Evolutionary conservation across 2,888 invertebrate genomes (phyloP).

Genomic region (Brachyopa scutellaris): DNA sequence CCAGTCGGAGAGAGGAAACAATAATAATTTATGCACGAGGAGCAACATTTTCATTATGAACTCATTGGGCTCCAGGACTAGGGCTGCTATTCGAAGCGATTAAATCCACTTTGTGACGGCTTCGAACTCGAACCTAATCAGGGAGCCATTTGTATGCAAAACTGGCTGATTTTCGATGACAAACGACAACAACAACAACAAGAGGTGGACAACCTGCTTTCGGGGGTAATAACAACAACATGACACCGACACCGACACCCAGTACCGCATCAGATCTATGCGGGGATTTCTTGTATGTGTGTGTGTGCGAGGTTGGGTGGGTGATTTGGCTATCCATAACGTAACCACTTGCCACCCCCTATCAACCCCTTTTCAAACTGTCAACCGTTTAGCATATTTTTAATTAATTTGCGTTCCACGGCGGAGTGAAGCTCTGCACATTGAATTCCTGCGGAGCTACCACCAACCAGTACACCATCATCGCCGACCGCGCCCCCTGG

Average conservation of each 20-base stretch:
- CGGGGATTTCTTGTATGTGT: too few relatives aligned
- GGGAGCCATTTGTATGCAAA: constrained; percentile 62
- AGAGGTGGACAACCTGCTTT: constrained; percentile 45
- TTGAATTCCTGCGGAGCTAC: constrained; percentile 48
- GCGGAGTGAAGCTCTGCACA: constrained; percentile 16
- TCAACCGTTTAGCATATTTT: constrained; percentile 72
- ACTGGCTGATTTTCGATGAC: constrained; percentile 61
- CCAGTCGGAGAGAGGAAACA: constrained; percentile 55
- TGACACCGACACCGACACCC: constrained; percentile 21
- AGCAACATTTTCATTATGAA: constrained; percentile 61
- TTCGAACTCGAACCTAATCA: constrained; percentile 44
- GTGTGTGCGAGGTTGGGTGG: too few relatives aligned
- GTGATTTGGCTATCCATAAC: too few relatives aligned
- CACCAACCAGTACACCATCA: constrained; percentile 34
- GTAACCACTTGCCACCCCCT: neutral
- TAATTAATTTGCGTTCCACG: constrained; percentile 67
- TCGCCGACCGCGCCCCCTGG: constrained; percentile 9
- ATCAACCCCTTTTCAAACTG: constrained; percentile 26
- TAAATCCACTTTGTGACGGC: constrained; percentile 51
- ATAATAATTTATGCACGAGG: constrained; percentile 67
- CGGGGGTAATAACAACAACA: constrained; percentile 53
- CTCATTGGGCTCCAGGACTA: constrained; percentile 18
- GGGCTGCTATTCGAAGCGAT: constrained; percentile 37
- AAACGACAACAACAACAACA: constrained; percentile 42
- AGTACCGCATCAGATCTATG: neutral